Evolutionary conservation across 2,113 vertebrate genomes (phyloP), one percentile per base, ranked within the genome.

Genomic region (Xiphophorus hellerii): DNA sequence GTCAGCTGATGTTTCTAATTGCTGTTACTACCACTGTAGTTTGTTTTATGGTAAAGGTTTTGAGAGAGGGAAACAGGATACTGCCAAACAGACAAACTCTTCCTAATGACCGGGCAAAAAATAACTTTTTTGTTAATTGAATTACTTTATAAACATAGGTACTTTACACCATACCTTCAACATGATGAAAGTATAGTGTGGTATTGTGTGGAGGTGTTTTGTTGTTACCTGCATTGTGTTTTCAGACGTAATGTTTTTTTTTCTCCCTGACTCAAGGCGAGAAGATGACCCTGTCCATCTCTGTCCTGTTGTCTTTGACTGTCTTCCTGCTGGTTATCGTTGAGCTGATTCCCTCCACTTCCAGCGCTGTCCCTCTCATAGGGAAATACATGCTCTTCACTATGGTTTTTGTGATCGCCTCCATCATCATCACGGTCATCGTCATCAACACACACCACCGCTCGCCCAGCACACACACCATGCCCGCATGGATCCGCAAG

Each of bases 321-420:
- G 98, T 99, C 85, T 99, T 99, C 92, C 94, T 99, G 67, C 95
- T 99, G 93, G 98, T 99, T 75, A 99, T 99, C 0, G 98, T 99
- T 92, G 98, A 99, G 93, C 91, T 99, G 76, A 99, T 99, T 87
- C 98, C 98, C 0, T 99, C 98, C 71, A 99, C 98, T 0, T 99
- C 98, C 74, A 98, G 97, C 0, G 97, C 97, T 0, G 98, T 99
- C 76, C 98, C 98, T 1, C 90, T 99, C 81, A 99, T 99, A 1
- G 98, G 97, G 81, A 99, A 98, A 87, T 99, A 99, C 94, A 99
- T 99, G 97, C 86, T 99, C 66, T 99, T 99, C 79, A 99, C 98
- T n/a, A 99, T 99, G 98, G 96, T 99, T 73, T 96, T 99, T 0
- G 98, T 99, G 92, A 98, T 98, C 0, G 91, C 96, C 0, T 98